Conservation (phyloP, 2,888 invertebrate species). For the Melipona beecheii region DNA sequence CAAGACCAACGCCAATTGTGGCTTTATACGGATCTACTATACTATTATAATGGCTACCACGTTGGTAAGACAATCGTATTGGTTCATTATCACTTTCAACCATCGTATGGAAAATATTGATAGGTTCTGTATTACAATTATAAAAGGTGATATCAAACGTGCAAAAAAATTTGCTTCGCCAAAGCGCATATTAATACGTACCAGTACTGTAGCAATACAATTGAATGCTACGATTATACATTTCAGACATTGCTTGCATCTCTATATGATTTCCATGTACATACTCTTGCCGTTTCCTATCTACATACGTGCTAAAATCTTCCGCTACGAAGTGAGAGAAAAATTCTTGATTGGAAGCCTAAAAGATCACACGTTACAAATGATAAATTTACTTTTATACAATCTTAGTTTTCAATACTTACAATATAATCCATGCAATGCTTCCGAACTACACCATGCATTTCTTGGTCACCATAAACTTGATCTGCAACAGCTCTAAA, state of each 20-base stretch:
- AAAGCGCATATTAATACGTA: slow-evolving; percentile 77
- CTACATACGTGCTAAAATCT: slow-evolving; percentile 93
- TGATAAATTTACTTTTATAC: not conserved
- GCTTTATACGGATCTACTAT: slow-evolving; percentile 93
- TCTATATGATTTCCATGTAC: slow-evolving; percentile 96
- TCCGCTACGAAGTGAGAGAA: slow-evolving; percentile 95
- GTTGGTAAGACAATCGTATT: slow-evolving; percentile 93
- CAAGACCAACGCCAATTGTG: slow-evolving; percentile 93
- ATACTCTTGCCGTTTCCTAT: slow-evolving; percentile 91
- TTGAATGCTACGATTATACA: slow-evolving; percentile 94
- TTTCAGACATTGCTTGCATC: slow-evolving; percentile 95
- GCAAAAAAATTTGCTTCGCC: not conserved
- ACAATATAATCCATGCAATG: slow-evolving; percentile 97
- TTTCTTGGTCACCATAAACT: slow-evolving; percentile 95
- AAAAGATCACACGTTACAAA: slow-evolving; percentile 16
- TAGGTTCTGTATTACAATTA: slow-evolving; percentile 87
- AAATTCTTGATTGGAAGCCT: slow-evolving; percentile 94
- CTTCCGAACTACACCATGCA: slow-evolving; percentile 92
- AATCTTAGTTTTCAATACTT: slow-evolving; percentile 78
- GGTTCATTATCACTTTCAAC: slow-evolving; percentile 91
- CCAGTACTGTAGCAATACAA: slow-evolving; percentile 92
- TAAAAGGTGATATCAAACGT: slow-evolving; percentile 7
- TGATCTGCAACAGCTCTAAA: slow-evolving; percentile 95
- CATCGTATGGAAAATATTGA: slow-evolving; percentile 93
- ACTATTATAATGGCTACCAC: slow-evolving; percentile 94